Evolutionary conservation across 1,140 invertebrate species (phyloP).

Genomic region (Doryteuthis pealeii): DNA sequence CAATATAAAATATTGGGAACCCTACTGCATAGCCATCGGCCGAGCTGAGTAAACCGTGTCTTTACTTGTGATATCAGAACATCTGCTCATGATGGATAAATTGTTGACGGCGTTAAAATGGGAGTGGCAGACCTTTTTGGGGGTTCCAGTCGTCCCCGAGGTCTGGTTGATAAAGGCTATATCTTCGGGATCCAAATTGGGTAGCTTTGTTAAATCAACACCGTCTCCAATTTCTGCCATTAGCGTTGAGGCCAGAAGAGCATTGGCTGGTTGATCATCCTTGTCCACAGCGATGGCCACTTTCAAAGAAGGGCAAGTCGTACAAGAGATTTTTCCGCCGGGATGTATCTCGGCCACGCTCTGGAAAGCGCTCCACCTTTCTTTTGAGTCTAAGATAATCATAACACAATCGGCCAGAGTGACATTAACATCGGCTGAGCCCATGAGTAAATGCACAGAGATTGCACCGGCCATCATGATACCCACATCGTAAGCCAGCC

Average conservation of each 20-base stretch:
- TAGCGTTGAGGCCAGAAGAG: background rate
- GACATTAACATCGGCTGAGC: background rate
- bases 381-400: background rate
- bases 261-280: background rate
- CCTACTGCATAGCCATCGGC: constrained; percentile 4
- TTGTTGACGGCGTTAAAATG: background rate
- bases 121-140: background rate
- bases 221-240: background rate
- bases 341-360: background rate
- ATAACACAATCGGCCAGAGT: background rate
- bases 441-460: background rate
- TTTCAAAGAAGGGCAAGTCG: background rate
- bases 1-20: background rate
- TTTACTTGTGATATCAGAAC: background rate
- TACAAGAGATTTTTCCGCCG: background rate
- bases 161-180: background rate
- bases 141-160: constrained; percentile 5
- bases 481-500: background rate
- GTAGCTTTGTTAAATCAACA: background rate
- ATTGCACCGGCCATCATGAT: constrained; percentile 7
- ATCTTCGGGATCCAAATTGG: constrained; percentile 2
- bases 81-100: background rate
- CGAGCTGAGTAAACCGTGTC: background rate
- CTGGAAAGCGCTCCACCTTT: background rate
- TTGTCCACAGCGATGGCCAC: background rate